Evolutionary conservation across 2,888 invertebrate species (phyloP).

Genomic region (Hemaris fuciformis): DNA sequence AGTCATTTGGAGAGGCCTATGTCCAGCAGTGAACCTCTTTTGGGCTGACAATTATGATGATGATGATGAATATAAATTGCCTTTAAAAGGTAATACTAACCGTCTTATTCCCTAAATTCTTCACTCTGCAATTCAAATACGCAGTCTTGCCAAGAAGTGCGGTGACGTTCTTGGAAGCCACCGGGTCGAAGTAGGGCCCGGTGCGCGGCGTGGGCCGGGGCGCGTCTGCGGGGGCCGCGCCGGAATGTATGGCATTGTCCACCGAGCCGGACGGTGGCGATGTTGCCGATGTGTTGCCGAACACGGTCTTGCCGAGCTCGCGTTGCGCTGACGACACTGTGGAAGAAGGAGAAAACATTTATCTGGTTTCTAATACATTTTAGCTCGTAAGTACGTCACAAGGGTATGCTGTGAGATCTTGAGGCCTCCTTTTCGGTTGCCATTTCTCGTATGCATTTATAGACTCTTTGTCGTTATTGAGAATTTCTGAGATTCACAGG

Average conservation of each 20-base stretch:
- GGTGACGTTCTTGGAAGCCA: conserved; percentile 88
- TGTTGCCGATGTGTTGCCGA: conserved; percentile 65
- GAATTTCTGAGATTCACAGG: too few species aligned
- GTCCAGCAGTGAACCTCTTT: too few species aligned
- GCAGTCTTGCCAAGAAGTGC: conserved; percentile 94
- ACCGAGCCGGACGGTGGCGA: conserved; percentile 80
- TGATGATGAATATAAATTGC: too few species aligned
- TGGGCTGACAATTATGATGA: too few species aligned
- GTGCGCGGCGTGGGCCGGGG: conserved; percentile 77
- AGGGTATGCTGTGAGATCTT: too few species aligned
- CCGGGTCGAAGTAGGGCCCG: conserved; percentile 89
- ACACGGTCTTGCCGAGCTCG: conserved; percentile 65
- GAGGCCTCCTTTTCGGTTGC: too few species aligned
- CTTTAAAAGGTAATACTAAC: too few species aligned
- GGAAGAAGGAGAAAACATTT: conserved; percentile 27
- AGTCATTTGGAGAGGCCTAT: too few species aligned
- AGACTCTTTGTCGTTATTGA: too few species aligned
- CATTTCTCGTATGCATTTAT: too few species aligned
- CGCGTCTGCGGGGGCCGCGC: conserved; percentile 58
- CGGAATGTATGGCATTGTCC: conserved; percentile 73
- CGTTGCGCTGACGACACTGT: conserved; percentile 76
- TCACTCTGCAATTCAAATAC: conserved; percentile 93
- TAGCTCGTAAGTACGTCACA: too few species aligned
- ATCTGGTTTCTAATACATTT: too few species aligned
- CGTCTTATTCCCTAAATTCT: conserved; percentile 95